A percentile compares a stretch with the other conserved stretches of the same genome.
phyloP scores from a whole-genome alignment of 2,888 invertebrate species.

The Papilio elwesi region DNA sequence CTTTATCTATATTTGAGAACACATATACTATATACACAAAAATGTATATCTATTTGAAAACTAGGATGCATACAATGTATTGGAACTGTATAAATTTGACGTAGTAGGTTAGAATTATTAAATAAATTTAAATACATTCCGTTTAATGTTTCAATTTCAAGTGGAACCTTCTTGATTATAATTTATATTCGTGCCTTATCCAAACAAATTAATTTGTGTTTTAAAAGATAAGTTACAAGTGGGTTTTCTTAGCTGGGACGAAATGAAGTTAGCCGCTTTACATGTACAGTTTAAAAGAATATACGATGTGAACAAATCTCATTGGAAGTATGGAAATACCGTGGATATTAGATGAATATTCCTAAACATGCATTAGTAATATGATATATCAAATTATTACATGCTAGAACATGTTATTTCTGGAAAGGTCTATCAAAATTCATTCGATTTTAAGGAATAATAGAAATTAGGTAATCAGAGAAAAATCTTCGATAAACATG shows the following conservation, averaged over 20 bases:
- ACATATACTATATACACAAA: neutral
- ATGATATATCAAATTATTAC: too few relatives aligned
- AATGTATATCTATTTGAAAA: neutral
- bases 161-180: too few relatives aligned
- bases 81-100: neutral
- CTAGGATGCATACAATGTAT: neutral
- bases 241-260: neutral
- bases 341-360: neutral
- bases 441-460: too few relatives aligned
- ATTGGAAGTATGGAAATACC: neutral
- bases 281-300: constrained; percentile 5
- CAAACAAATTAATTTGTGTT: neutral
- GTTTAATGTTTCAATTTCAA: neutral
- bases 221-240: neutral
- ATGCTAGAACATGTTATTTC: too few relatives aligned
- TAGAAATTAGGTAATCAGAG: too few relatives aligned
- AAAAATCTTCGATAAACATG: too few relatives aligned
- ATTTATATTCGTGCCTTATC: neutral
- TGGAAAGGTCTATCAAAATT: too few relatives aligned
- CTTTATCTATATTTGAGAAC: neutral
- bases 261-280: constrained; percentile 4
- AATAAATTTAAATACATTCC: neutral
- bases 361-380: too few relatives aligned
- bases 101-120: constrained; percentile 12
- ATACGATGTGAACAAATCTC: neutral